These are phyloP conservation scores for Syngnathus floridae DNA, from an alignment of 2,113 vertebrate species.

Conservation along the genomic window DNA sequence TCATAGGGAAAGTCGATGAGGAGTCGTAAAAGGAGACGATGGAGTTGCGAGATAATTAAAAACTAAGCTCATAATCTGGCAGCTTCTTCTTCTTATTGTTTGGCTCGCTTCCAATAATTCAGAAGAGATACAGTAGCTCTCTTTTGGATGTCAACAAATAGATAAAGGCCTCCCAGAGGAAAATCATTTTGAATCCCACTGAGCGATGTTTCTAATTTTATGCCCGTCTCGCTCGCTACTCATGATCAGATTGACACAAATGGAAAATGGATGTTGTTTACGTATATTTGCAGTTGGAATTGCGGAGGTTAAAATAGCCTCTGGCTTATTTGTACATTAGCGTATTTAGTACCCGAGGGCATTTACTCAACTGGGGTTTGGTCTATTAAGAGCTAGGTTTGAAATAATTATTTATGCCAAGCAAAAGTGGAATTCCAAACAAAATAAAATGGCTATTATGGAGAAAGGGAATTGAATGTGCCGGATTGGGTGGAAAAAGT, in stretches of 20 bases:
- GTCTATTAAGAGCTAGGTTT: no score
- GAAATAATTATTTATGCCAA: neutral
- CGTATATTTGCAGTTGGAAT: neutral
- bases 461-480: neutral
- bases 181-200: slow-evolving; percentile 24
- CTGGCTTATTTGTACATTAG: neutral
- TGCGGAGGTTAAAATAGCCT: neutral
- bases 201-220: neutral
- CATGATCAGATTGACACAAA: neutral
- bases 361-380: neutral
- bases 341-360: neutral
- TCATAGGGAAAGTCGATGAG: neutral
- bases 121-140: neutral
- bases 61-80: neutral
- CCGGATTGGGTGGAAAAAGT: neutral
- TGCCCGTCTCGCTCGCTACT: neutral
- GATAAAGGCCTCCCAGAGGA: slow-evolving; percentile 23
- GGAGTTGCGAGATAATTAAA: neutral
- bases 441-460: neutral
- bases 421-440: neutral
- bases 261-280: neutral
- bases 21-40: neutral
- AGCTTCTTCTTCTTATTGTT: neutral
- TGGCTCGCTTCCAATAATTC: neutral
- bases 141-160: slow-evolving; percentile 16